A percentile compares a stretch with the other conserved stretches of the same genome.
phyloP scores from a whole-genome alignment of 2,113 vertebrate genomes.

The Lutjanus erythropterus region DNA sequence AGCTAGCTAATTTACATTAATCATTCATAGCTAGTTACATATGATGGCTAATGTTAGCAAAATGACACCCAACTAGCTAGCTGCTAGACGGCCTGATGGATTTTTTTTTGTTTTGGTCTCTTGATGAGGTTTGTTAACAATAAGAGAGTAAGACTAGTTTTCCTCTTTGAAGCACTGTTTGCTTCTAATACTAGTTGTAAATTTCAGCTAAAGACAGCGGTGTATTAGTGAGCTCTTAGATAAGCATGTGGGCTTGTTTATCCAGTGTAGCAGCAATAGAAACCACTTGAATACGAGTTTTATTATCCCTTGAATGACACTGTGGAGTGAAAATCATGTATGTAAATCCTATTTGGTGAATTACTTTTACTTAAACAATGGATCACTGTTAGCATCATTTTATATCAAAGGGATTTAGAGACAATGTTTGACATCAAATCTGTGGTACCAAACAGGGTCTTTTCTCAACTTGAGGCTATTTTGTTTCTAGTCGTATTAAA shows the following conservation, averaged over 20 bases:
- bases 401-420: constrained; percentile 26
- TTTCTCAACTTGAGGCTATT: constrained; percentile 54
- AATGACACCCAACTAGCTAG: too few relatives aligned
- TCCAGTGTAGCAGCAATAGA: not conserved
- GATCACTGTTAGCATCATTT: constrained; percentile 20
- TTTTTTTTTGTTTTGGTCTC: not conserved
- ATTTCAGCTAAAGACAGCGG: not conserved
- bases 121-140: not conserved
- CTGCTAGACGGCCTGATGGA: not conserved
- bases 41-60: too few relatives aligned
- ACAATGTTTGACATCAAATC: constrained; percentile 36
- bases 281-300: not conserved
- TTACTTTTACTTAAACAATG: not conserved
- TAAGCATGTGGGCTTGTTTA: not conserved
- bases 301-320: too few relatives aligned
- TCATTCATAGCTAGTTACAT: too few relatives aligned
- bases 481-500: constrained; percentile 67
- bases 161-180: not conserved
- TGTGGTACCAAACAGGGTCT: constrained; percentile 18
- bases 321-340: too few relatives aligned
- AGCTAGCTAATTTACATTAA: too few relatives aligned
- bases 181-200: constrained; percentile 2
- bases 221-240: not conserved
- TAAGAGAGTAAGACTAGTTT: not conserved
- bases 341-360: constrained; percentile 13